Base-by-base conservation (phyloP, 2,888 invertebrate species). In the Drosophila sordidapex region DNA sequence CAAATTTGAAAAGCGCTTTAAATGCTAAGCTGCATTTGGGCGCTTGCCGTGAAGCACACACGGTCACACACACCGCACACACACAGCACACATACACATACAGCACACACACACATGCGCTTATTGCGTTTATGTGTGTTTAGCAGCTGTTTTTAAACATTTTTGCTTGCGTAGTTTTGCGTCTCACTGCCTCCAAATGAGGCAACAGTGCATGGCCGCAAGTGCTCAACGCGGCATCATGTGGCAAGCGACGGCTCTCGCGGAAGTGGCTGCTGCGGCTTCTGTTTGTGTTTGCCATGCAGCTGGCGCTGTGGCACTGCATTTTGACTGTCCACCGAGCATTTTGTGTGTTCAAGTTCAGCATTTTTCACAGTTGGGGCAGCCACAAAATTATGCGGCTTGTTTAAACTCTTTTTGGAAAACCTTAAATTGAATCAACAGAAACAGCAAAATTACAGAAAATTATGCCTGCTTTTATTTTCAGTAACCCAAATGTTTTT, bases 1-100 rank as follows among this genome's bases (percentile, higher is more conserved):
- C 57, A 70, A 77, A 79, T 84, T 81, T 79, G 74, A 57, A 74
- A 84, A 82, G 76, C 83, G 85, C 81, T 87, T 87, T 82, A 84
- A 87, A 82, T 71, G 76, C 79, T 82, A 81, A 84, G 85, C 85
- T 83, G 76, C 79, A 81, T 84, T 87, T 83, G 81, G 85, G 82
- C 85, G 82, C 65, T 76, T 77, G 67, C 68, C 35, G 52, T n/a
- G 38, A 51, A 36, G 48, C 38, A 60, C 63, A 76, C 74, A 72
- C 63, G 51, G 36, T 51, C 43, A 65, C 49, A 36, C 48, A 62
- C 51, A 56, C 51, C 0, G 29, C 31, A 31, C 38, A 60, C 63
- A 76, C 74, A 72, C 63, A 49, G 36, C 49, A 36, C 48, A 62
- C 52, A 60, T 38, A 49, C 7, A 15, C 35, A 10, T 5, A 18